Conservation (phyloP, 2,888 invertebrate genomes). For the Operophtera brumata region DNA sequence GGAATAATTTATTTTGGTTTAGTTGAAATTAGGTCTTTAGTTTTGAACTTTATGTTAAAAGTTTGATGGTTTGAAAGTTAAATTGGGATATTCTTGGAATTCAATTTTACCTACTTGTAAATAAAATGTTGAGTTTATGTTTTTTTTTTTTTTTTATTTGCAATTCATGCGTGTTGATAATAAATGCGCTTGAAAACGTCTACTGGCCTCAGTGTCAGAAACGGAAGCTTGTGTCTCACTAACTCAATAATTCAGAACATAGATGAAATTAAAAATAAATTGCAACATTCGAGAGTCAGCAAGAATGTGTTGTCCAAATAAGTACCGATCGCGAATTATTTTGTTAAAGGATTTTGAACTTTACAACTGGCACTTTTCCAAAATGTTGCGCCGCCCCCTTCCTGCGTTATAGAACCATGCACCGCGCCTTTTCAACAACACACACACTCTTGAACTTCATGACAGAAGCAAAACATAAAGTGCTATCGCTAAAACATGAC, state of each 20-base stretch:
- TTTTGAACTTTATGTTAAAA: neutral
- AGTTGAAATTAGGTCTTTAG: neutral
- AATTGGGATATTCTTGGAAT: neutral
- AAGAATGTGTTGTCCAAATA: neutral
- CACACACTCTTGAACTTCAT: slow-evolving; percentile 29
- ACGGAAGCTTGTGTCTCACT: slow-evolving; percentile 12
- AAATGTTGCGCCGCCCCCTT: slow-evolving; percentile 13
- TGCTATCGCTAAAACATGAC: slow-evolving; percentile 39
- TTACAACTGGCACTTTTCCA: slow-evolving; percentile 10
- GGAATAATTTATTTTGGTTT: too few species aligned
- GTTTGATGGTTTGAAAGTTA: neutral
- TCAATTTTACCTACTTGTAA: too few species aligned
- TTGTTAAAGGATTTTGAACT: neutral
- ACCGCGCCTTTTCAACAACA: slow-evolving; percentile 23
- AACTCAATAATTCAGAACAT: neutral
- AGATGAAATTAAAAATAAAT: slow-evolving; percentile 10
- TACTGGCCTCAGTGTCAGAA: slow-evolving; percentile 19
- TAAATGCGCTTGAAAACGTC: slow-evolving; percentile 10
- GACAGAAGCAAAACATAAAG: slow-evolving; percentile 37
- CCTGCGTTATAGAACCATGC: slow-evolving; percentile 18
- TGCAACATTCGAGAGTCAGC: neutral
- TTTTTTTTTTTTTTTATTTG: slow-evolving; percentile 1
- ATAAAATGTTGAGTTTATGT: too few species aligned
- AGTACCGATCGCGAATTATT: neutral
- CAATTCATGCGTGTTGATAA: slow-evolving; percentile 16